Evolutionary conservation across 2,888 invertebrate species (phyloP).

Genomic region (Philhelius pedissequus): DNA sequence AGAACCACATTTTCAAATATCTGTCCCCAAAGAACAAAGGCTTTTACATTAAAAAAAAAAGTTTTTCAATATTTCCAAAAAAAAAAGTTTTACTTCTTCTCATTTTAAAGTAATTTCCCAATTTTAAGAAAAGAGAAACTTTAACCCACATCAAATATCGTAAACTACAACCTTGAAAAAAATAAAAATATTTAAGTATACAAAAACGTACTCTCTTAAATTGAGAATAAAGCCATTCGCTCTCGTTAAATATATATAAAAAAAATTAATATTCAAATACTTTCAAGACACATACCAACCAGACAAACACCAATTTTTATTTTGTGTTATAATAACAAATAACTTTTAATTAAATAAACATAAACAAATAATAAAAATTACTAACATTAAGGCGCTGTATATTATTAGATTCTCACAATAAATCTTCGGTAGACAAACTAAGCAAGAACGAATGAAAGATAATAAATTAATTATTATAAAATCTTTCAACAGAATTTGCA

Average conservation of each 20-base stretch:
- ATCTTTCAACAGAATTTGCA: not conserved
- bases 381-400: slow-evolving; percentile 61
- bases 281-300: slow-evolving; percentile 12
- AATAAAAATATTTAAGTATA: slow-evolving; percentile 11
- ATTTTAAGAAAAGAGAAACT: not conserved
- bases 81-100: too few species aligned
- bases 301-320: slow-evolving; percentile 13
- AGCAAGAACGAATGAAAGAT: slow-evolving; percentile 1
- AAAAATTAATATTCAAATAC: slow-evolving; percentile 7
- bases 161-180: slow-evolving; percentile 52
- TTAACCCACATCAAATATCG: slow-evolving; percentile 49
- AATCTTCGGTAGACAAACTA: slow-evolving; percentile 52
- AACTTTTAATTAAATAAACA: slow-evolving; percentile 26
- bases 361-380: slow-evolving; percentile 42
- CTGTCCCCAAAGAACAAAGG: too few species aligned
- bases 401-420: slow-evolving; percentile 58
- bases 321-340: not conserved
- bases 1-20: too few species aligned
- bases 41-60: too few species aligned
- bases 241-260: slow-evolving; percentile 33
- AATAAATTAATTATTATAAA: slow-evolving; percentile 10
- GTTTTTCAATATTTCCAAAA: too few species aligned
- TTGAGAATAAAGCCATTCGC: not conserved
- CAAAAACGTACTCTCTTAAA: too few species aligned
- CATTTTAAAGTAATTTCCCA: not conserved